Evolutionary conservation across 30 jellyfish, hydroid and myxozoan genomes (phyloP), one percentile per base, ranked within the genome.

Genomic region (Aurelia sp.): DNA sequence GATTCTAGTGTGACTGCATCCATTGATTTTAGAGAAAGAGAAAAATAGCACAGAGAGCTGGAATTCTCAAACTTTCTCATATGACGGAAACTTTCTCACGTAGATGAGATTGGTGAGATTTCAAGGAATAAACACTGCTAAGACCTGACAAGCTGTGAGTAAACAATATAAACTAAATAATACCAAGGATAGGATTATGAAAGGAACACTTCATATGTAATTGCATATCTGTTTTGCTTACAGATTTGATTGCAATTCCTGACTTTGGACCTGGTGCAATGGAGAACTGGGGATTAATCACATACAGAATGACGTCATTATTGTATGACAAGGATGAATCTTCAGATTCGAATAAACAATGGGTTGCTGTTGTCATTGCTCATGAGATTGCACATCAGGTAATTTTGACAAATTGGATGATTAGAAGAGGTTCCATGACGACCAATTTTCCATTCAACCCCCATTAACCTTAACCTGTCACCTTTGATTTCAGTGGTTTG

Each of bases 321-420:
- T 91, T 92, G 59, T 88, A 81, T 68, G 95, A 92, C 66, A 75
- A 88, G 81, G 76, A 92, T 31, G 96, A 74, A 58, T 92, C 98
- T 1, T 88, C 97, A 11, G 85, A 94, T 16, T 65, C 95, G 0
- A 76, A 86, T 65, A 92, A 87, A 68, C 97, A 92, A 81, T 92
- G 98, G 98, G 98, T 92, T 78, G 98, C 97, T 51, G 88, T 84
- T 4, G 98, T 92, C 61, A 92, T 92, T 19, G 98, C 98, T 15
- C 98, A 92, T 57, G 98, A 92, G 67, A 71, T 92, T 27, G 98
- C 98, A 1, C 98, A 92, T 76, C 98, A 92, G 98, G 98, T 92
- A 4, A 22, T 19, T 31, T 62, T 77, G 33, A 6, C 19, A 17
- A 65, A 20, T 5, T 13, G 17, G 11, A 17, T 33, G 47, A 35